These are phyloP conservation scores for Willowsia nigromaculata DNA, from an alignment of 2,888 invertebrate species.

Conservation along the genomic window DNA sequence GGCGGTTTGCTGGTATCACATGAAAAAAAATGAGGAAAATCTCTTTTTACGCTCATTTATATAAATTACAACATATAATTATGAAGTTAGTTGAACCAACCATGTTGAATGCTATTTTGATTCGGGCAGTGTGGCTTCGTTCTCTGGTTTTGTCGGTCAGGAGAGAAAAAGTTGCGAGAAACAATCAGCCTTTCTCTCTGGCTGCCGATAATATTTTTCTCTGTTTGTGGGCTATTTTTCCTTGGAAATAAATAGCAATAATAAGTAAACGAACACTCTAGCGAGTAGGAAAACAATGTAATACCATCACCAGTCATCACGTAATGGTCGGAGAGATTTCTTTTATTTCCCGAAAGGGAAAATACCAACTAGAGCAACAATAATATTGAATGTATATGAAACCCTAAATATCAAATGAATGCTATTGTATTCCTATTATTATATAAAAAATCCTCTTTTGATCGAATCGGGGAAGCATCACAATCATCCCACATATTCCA, in stretches of 20 bases:
- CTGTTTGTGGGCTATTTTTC: not conserved
- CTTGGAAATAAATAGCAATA: not conserved
- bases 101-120: conserved; percentile 9
- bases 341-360: not conserved
- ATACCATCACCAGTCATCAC: not conserved
- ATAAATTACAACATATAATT: too few relatives aligned
- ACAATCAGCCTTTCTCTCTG: not conserved
- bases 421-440: not conserved
- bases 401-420: not conserved
- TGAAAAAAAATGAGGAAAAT: too few relatives aligned
- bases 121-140: not conserved
- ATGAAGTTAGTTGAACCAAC: too few relatives aligned
- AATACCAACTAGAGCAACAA: not conserved
- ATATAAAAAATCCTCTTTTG: not conserved
- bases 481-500: too few relatives aligned
- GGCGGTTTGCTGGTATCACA: not conserved
- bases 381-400: not conserved
- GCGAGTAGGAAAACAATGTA: not conserved
- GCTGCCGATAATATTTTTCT: not conserved
- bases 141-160: conserved; percentile 38
- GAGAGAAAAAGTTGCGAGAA: not conserved
- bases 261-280: not conserved
- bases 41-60: too few relatives aligned
- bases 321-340: not conserved
- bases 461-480: not conserved